Evolutionary conservation across 2,888 invertebrate species (phyloP).

Genomic region (Zaprionus bogoriensis): DNA sequence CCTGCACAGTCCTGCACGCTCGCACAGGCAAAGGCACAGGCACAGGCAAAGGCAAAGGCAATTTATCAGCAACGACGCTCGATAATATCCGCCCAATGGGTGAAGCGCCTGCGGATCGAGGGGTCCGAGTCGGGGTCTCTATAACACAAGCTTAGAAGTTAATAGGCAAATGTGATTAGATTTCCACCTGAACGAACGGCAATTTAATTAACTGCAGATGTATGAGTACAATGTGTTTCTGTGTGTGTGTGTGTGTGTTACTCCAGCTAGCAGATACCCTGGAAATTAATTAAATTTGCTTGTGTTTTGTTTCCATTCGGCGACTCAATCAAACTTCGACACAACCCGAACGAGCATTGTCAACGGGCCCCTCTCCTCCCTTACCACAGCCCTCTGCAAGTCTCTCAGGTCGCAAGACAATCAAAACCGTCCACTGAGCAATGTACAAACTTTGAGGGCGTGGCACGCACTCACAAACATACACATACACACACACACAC

Average conservation of each 20-base stretch:
- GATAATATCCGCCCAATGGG: no score
- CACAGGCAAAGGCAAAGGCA: no score
- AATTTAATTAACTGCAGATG: background rate
- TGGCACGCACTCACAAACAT: constrained; percentile 23
- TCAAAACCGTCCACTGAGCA: constrained; percentile 54
- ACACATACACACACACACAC: constrained; percentile 3
- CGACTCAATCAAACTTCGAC: constrained; percentile 1
- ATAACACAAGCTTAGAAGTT: no score
- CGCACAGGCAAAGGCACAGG: no score
- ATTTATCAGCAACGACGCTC: constrained; percentile 45
- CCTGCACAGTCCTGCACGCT: background rate
- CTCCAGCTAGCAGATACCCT: background rate
- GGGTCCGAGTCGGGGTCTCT: no score
- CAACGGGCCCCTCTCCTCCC: no score
- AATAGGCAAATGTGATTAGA: background rate
- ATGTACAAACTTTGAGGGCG: constrained; percentile 37
- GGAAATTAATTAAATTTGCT: constrained; percentile 24
- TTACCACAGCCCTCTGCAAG: background rate
- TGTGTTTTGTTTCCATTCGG: constrained; percentile 1
- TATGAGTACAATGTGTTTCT: background rate
- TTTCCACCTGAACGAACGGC: constrained; percentile 2
- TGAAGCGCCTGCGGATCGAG: no score
- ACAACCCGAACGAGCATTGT: constrained; percentile 33
- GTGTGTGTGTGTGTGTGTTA: background rate
- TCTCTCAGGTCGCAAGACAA: constrained; percentile 69